Percentiles rank a stretch among this genome's conserved stretches.
Conservation (phyloP, 2,113 vertebrate species). For the Platysternon megacephalum region DNA sequence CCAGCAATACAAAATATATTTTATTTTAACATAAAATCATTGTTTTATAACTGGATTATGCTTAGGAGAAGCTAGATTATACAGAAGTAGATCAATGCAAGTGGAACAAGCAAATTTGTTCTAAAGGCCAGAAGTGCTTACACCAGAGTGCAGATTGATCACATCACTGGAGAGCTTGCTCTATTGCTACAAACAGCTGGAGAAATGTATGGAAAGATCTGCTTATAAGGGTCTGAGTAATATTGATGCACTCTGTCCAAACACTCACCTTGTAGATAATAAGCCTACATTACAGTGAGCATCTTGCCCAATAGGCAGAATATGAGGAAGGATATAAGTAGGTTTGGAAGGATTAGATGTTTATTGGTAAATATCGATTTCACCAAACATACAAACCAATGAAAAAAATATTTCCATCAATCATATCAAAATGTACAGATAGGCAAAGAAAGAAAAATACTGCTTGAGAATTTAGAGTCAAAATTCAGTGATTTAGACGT, state of each 20-base stretch:
- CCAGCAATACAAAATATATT: neutral
- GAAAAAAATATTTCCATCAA: neutral
- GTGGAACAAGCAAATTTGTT: neutral
- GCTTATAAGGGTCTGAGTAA: neutral
- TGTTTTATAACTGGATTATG: neutral
- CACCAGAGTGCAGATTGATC: neutral
- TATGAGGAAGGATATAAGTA: neutral
- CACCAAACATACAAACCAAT: neutral
- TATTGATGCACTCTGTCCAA: neutral
- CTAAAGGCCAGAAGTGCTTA: neutral
- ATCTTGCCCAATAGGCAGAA: neutral
- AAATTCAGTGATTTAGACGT: neutral
- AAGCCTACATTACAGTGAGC: neutral
- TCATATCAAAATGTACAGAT: neutral
- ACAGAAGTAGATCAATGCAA: neutral
- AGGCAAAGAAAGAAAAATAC: neutral
- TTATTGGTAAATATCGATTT: neutral
- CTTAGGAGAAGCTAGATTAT: neutral
- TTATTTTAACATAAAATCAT: neutral
- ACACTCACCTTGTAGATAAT: neutral
- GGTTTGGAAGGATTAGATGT: neutral
- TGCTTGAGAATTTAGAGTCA: neutral
- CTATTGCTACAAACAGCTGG: neutral
- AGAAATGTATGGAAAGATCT: neutral
- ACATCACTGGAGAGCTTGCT: neutral